These are phyloP conservation scores for Rotaria magnacalcarata DNA, from an alignment of 2,888 invertebrate genomes.

Conservation along the genomic window DNA sequence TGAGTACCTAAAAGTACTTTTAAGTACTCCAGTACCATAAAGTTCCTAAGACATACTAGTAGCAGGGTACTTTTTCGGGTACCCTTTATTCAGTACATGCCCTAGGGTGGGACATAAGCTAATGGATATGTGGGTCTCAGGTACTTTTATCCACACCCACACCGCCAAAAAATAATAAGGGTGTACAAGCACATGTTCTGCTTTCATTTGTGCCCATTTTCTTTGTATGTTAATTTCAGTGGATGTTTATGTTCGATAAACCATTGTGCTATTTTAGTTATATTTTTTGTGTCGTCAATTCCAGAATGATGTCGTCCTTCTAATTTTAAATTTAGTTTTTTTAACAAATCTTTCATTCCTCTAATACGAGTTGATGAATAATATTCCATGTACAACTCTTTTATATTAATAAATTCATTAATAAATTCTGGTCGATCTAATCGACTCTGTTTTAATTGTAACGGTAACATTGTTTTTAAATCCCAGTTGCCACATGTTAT, in stretches of 20 bases:
- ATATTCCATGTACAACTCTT: slow-evolving; percentile 36
- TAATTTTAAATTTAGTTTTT: neutral
- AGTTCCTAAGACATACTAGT: too few species aligned
- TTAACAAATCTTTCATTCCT: slow-evolving; percentile 40
- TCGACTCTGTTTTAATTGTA: slow-evolving; percentile 30
- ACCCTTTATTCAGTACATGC: too few species aligned
- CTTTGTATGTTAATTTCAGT: neutral
- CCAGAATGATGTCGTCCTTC: slow-evolving; percentile 45
- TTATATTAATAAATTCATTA: slow-evolving; percentile 43
- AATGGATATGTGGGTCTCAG: too few species aligned
- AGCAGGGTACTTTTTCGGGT: too few species aligned
- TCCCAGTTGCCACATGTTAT: slow-evolving; percentile 46
- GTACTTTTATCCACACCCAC: too few species aligned
- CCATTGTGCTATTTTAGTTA: slow-evolving; percentile 39
- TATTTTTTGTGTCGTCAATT: slow-evolving; percentile 43
- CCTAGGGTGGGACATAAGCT: too few species aligned
- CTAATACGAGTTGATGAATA: neutral
- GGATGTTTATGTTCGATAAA: neutral
- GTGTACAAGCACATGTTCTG: too few species aligned
- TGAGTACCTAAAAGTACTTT: too few species aligned
- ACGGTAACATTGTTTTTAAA: slow-evolving; percentile 40
- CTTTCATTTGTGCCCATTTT: too few species aligned
- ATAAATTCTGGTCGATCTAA: slow-evolving; percentile 35
- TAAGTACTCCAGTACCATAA: too few species aligned
- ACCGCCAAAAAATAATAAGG: too few species aligned